phyloP scores from a whole-genome alignment of 2,888 invertebrate species.

The Oligia strigilis region DNA sequence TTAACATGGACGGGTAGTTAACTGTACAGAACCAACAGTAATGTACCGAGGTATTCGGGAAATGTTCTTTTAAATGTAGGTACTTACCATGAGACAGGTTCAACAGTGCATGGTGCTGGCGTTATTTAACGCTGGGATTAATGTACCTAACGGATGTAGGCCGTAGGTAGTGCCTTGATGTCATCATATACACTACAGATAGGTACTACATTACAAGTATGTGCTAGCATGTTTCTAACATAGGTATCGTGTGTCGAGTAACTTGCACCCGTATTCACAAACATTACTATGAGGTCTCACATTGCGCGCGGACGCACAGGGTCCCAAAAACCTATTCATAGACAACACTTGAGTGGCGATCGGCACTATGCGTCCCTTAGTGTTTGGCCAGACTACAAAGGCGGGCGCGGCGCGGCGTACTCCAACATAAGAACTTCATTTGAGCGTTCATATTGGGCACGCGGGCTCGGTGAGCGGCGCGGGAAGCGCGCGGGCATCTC shows the following conservation, averaged over 20 bases:
- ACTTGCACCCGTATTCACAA: slow-evolving; percentile 6
- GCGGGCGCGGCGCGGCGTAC: too few relatives aligned
- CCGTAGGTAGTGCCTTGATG: neutral
- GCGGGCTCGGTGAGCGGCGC: too few relatives aligned
- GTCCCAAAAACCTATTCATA: too few relatives aligned
- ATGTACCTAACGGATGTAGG: slow-evolving; percentile 18
- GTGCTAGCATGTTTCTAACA: slow-evolving; percentile 14
- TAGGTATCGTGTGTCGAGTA: slow-evolving; percentile 11
- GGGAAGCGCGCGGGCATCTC: too few relatives aligned
- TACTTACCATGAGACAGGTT: slow-evolving; percentile 20
- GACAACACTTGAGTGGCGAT: too few relatives aligned
- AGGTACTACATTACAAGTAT: slow-evolving; percentile 3
- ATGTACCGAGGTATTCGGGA: slow-evolving; percentile 35
- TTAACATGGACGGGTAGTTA: neutral
- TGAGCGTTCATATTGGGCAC: too few relatives aligned
- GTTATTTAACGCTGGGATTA: slow-evolving; percentile 23
- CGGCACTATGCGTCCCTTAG: too few relatives aligned
- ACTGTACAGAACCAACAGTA: slow-evolving; percentile 45
- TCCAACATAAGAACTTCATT: too few relatives aligned
- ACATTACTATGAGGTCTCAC: too few relatives aligned
- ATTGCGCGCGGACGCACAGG: too few relatives aligned
- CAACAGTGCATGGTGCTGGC: slow-evolving; percentile 15
- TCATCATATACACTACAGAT: neutral
- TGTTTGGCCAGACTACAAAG: too few relatives aligned
- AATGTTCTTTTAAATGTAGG: slow-evolving; percentile 31